Conservation (phyloP, 2,113 vertebrate species). For the Setophaga kirtlandii region DNA sequence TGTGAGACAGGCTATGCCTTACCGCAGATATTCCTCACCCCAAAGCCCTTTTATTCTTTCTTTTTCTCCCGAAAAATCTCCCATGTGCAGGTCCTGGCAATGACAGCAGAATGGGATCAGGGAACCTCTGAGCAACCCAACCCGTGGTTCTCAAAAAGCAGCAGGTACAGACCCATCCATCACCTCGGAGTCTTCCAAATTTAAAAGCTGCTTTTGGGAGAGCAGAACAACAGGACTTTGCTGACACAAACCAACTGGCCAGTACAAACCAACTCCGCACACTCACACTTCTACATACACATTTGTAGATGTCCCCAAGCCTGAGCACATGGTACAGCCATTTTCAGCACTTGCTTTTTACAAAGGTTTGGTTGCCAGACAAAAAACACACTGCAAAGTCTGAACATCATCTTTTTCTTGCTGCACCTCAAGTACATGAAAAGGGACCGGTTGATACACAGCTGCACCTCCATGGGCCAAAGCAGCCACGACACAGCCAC, state of each 20-base stretch:
- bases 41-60: neutral
- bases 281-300: neutral
- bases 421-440: neutral
- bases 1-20: neutral
- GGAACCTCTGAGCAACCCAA: neutral
- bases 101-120: neutral
- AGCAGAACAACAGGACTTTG: neutral
- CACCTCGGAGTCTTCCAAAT: neutral
- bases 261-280: neutral
- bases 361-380: neutral
- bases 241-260: neutral
- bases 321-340: neutral
- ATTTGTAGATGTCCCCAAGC: neutral
- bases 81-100: neutral
- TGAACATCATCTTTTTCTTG: neutral
- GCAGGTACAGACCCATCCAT: neutral
- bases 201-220: neutral
- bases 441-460: neutral
- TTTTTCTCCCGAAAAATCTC: neutral
- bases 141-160: neutral
- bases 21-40: neutral
- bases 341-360: neutral
- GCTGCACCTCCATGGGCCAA: neutral
- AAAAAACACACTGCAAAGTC: neutral
- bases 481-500: neutral